Evolutionary conservation across 2,888 invertebrate species (phyloP).

Genomic region (Hemicrepidius hirtus): DNA sequence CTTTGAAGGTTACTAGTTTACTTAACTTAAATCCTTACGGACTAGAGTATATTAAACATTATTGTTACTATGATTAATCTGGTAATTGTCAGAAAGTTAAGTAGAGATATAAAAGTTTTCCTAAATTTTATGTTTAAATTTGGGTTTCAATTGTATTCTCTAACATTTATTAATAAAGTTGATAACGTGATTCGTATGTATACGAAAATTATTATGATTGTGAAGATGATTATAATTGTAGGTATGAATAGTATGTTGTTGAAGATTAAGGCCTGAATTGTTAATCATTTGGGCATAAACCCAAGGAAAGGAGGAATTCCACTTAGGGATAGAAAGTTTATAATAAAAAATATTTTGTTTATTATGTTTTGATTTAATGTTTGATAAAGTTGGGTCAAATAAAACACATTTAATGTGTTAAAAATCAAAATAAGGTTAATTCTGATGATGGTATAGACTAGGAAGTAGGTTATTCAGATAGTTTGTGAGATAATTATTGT

Average conservation of each 20-base stretch:
- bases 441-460: slow-evolving; percentile 66
- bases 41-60: slow-evolving; percentile 43
- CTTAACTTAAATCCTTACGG: too few relatives aligned
- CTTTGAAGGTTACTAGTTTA: slow-evolving; percentile 82
- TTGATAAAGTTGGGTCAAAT: slow-evolving; percentile 76
- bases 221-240: slow-evolving; percentile 73
- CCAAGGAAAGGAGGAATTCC: slow-evolving; percentile 78
- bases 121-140: too few relatives aligned
- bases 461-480: slow-evolving; percentile 57
- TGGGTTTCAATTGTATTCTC: too few relatives aligned
- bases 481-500: slow-evolving; percentile 56
- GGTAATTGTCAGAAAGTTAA: slow-evolving; percentile 60
- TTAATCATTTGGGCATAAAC: slow-evolving; percentile 78
- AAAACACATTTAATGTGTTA: slow-evolving; percentile 71
- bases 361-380: slow-evolving; percentile 70
- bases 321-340: slow-evolving; percentile 76
- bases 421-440: slow-evolving; percentile 72
- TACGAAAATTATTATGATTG: slow-evolving; percentile 75
- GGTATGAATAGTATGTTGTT: slow-evolving; percentile 71
- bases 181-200: slow-evolving; percentile 76
- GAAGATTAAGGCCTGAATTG: slow-evolving; percentile 74
- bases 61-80: slow-evolving; percentile 61
- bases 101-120: slow-evolving; percentile 58
- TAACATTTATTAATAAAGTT: too few relatives aligned
- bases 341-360: slow-evolving; percentile 74